Evolutionary conservation across 1,140 invertebrate genomes (phyloP).

Genomic region (Heliothis virescens): DNA sequence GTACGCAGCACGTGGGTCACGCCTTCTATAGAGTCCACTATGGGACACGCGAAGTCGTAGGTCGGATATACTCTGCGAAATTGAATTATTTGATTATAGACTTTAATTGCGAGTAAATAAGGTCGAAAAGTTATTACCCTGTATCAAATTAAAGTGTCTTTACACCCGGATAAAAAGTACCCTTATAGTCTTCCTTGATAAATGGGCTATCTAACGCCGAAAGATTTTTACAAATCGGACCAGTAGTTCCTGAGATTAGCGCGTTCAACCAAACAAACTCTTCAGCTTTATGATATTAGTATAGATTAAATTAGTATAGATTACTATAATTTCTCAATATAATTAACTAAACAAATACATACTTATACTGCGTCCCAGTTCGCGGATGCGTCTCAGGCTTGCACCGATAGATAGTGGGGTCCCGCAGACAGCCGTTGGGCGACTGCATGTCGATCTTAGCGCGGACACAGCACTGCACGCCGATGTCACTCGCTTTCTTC

Average conservation of each 20-base stretch:
- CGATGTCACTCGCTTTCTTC: constrained; percentile 93
- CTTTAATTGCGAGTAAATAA: too few relatives aligned
- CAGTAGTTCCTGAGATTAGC: too few relatives aligned
- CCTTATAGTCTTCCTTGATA: too few relatives aligned
- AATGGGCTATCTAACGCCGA: too few relatives aligned
- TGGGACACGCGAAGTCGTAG: constrained; percentile 99
- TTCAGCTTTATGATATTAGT: too few relatives aligned
- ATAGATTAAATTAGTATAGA: too few relatives aligned
- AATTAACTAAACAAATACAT: constrained; percentile 64
- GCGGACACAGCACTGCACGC: constrained; percentile 96
- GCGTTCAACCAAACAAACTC: too few relatives aligned
- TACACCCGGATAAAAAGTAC: too few relatives aligned
- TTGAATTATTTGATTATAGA: background rate
- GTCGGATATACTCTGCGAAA: constrained; percentile 97
- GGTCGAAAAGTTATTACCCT: too few relatives aligned
- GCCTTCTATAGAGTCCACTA: constrained; percentile 98
- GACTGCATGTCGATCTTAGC: constrained; percentile 99
- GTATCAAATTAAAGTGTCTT: too few relatives aligned
- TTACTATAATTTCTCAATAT: too few relatives aligned
- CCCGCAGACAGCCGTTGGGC: constrained; percentile 98
- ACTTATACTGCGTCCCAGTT: constrained; percentile 98
- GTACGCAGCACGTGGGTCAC: constrained; percentile 99
- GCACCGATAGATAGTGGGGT: constrained; percentile 99
- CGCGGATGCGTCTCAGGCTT: constrained; percentile 97
- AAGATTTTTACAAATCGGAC: too few relatives aligned